Percentiles rank a stretch among this genome's conserved stretches.
These are phyloP conservation scores for Ruditapes philippinarum DNA, from an alignment of 1,140 invertebrate species.

Conservation along the genomic window DNA sequence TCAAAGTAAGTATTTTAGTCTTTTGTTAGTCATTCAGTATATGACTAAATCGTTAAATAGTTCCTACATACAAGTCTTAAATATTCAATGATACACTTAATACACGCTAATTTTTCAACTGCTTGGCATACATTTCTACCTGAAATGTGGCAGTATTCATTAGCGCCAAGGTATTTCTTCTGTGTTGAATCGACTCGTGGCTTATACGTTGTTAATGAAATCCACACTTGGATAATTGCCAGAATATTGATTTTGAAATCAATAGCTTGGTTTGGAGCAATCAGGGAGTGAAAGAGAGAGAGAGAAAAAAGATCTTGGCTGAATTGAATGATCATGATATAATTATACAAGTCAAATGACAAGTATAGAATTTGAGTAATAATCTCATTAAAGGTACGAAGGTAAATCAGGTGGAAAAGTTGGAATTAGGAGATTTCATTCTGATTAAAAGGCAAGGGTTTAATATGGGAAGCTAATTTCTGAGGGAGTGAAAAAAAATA, in stretches of 20 bases:
- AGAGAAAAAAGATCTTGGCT: not conserved
- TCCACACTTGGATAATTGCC: conserved; percentile 32
- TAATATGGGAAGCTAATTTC: not conserved
- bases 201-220: conserved; percentile 18
- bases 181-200: conserved; percentile 12
- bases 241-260: conserved; percentile 55
- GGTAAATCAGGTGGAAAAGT: not conserved
- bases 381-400: no score
- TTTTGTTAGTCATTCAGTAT: no score
- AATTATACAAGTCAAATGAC: no score
- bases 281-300: not conserved
- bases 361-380: no score
- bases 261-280: conserved; percentile 30
- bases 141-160: not conserved
- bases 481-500: no score
- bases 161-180: not conserved
- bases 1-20: conserved; percentile 84
- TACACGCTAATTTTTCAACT: no score
- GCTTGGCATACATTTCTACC: not conserved
- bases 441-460: no score
- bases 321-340: conserved; percentile 16
- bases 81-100: no score
- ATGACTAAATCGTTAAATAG: no score
- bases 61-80: no score
- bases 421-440: no score